These are phyloP conservation scores for Andrena hattorfiana DNA, from an alignment of 2,888 invertebrate genomes.

Conservation along the genomic window DNA sequence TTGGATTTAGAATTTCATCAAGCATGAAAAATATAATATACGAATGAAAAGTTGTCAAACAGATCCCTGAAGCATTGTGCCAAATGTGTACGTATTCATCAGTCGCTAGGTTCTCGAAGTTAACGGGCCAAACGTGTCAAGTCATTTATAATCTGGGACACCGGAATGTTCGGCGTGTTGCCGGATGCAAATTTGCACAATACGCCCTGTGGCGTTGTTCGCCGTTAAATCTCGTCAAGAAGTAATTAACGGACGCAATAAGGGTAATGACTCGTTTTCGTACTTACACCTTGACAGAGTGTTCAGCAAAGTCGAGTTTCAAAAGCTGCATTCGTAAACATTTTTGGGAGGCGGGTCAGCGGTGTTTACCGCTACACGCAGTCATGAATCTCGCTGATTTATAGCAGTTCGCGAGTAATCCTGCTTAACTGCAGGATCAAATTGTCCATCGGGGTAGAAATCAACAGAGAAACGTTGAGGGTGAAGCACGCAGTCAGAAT, in stretches of 20 bases:
- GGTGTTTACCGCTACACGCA: conserved; percentile 28
- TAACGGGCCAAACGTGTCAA: conserved; percentile 24
- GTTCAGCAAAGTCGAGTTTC: neutral
- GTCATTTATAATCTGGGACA: conserved; percentile 41
- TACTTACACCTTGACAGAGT: neutral
- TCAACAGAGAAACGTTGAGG: neutral
- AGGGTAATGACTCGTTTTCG: neutral
- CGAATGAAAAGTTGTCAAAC: conserved; percentile 37
- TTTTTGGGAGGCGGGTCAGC: neutral
- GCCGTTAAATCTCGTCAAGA: conserved; percentile 26
- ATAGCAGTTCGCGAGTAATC: conserved; percentile 1
- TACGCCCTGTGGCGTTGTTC: conserved; percentile 24
- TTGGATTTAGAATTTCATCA: too few relatives aligned
- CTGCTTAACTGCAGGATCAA: conserved; percentile 19
- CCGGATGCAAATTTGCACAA: conserved; percentile 40
- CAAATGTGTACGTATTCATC: conserved; percentile 43
- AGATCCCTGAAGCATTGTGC: conserved; percentile 29
- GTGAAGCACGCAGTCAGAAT: neutral
- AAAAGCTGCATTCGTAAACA: neutral
- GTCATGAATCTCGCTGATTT: conserved; percentile 19
- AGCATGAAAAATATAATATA: neutral
- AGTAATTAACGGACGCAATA: conserved; percentile 43
- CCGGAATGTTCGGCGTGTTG: conserved; percentile 22
- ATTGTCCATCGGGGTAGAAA: neutral
- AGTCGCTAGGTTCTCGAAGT: conserved; percentile 19